Conservation (phyloP, 2,113 vertebrate genomes). For the Syngnathus typhle region DNA sequence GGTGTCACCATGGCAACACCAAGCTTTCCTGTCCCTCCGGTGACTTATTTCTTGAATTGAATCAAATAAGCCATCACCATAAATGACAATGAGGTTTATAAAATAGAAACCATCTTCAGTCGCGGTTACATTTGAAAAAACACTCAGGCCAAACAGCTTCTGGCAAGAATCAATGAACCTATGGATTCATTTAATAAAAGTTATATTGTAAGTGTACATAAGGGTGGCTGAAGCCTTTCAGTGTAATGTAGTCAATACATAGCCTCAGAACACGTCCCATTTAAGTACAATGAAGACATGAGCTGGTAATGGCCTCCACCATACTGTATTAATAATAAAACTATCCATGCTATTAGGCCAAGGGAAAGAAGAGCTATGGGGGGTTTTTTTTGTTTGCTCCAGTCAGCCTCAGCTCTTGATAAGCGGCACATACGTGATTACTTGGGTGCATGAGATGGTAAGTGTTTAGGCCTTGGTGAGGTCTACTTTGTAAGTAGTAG, state of each 20-base stretch:
- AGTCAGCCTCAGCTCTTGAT: too few species aligned
- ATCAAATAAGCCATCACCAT: too few species aligned
- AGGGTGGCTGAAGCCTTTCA: neutral
- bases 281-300: neutral
- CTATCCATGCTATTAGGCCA: neutral
- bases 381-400: too few species aligned
- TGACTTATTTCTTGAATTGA: neutral
- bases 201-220: neutral
- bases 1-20: neutral
- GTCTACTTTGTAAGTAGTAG: too few species aligned
- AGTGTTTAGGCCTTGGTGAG: too few species aligned
- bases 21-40: neutral
- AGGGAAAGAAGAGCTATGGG: neutral
- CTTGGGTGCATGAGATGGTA: too few species aligned
- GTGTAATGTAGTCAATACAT: neutral
- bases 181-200: neutral
- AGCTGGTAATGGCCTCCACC: neutral
- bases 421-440: too few species aligned
- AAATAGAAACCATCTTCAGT: neutral
- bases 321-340: neutral
- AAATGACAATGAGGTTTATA: neutral
- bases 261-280: too few species aligned
- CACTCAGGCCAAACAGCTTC: neutral
- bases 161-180: conserved; percentile 1
- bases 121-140: neutral